Evolutionary conservation across 2,888 invertebrate genomes (phyloP).

Genomic region (Drosophila mimetica): DNA sequence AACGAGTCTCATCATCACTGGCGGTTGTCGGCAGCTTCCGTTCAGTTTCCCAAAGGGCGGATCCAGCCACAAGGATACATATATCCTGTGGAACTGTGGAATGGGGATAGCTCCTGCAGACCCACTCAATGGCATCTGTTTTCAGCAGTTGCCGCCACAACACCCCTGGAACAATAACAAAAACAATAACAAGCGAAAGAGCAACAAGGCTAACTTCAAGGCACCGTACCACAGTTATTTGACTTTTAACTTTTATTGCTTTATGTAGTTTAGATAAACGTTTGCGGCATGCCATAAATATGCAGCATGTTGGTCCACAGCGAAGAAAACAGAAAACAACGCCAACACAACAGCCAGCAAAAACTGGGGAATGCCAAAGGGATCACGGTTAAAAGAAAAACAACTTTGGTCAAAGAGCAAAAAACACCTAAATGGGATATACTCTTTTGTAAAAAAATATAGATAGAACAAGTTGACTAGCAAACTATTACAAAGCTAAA

Average conservation of each 20-base stretch:
- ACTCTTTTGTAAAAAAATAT: background rate
- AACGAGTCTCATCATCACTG: constrained; percentile 46
- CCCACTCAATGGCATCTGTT: constrained; percentile 34
- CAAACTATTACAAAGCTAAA: no score
- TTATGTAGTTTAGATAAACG: constrained; percentile 80
- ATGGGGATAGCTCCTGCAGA: constrained; percentile 10
- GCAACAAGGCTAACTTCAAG: constrained; percentile 51
- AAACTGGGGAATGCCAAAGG: constrained; percentile 56
- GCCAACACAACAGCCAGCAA: constrained; percentile 7
- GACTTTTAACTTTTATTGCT: constrained; percentile 80
- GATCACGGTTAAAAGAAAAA: constrained; percentile 7
- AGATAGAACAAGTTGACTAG: background rate
- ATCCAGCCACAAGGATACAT: constrained; percentile 16
- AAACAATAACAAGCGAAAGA: constrained; percentile 40
- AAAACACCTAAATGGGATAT: background rate
- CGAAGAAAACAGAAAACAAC: constrained; percentile 30
- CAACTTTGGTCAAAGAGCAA: background rate
- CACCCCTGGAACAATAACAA: constrained; percentile 35
- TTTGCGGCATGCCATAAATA: constrained; percentile 79
- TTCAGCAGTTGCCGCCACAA: constrained; percentile 46
- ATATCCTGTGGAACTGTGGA: background rate
- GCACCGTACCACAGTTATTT: constrained; percentile 66
- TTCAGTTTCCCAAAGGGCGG: constrained; percentile 47
- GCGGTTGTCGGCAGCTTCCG: constrained; percentile 33
- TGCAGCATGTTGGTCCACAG: constrained; percentile 53